These are phyloP conservation scores for Lindbergichthys nudifrons DNA, from an alignment of 2,797 vertebrate species.

Conservation along the genomic window DNA sequence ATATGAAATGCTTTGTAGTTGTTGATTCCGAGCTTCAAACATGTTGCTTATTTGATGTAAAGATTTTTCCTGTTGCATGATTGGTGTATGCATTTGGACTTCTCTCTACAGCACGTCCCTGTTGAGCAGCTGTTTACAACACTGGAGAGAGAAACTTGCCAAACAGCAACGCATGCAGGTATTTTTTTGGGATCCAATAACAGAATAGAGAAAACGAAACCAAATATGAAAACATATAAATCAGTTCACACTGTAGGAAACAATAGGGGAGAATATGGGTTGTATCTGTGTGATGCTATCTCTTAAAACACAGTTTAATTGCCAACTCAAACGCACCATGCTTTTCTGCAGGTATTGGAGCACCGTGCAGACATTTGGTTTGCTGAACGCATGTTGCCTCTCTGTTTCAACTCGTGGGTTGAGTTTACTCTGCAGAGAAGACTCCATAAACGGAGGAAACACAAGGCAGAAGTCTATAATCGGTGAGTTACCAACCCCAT, in stretches of 20 bases:
- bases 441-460: slow-evolving; percentile 55
- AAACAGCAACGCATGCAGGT: slow-evolving; percentile 79
- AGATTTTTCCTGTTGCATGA: not conserved
- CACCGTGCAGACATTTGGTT: slow-evolving; percentile 73
- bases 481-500: slow-evolving; percentile 55
- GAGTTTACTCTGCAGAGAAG: slow-evolving; percentile 68
- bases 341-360: slow-evolving; percentile 72
- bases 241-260: not conserved
- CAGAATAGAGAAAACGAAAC: not conserved
- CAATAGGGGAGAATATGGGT: not conserved
- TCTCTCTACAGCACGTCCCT: slow-evolving; percentile 73
- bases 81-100: slow-evolving; percentile 7
- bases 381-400: slow-evolving; percentile 63
- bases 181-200: slow-evolving; percentile 11
- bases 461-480: slow-evolving; percentile 67
- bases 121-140: slow-evolving; percentile 69
- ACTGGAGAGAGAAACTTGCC: slow-evolving; percentile 77
- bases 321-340: not conserved
- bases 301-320: not conserved
- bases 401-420: slow-evolving; percentile 76
- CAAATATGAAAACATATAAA: not conserved
- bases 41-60: not conserved
- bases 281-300: not conserved
- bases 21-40: not conserved
- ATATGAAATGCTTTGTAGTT: not conserved